phyloP scores from a whole-genome alignment of 2,888 invertebrate species.

The Lampropteryx suffumata region DNA sequence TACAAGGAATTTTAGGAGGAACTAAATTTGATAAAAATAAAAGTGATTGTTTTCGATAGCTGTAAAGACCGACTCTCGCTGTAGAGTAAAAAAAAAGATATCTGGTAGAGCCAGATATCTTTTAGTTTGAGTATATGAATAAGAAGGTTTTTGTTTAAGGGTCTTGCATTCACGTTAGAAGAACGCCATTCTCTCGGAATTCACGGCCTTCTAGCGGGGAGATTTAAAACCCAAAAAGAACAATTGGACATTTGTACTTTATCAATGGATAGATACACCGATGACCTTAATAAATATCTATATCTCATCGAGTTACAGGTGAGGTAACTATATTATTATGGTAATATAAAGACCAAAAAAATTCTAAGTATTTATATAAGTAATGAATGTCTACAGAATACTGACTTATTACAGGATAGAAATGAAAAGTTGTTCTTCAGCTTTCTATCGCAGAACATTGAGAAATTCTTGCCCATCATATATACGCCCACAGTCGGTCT shows the following conservation, averaged over 20 bases:
- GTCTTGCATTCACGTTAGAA: constrained; percentile 96
- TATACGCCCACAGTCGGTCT: constrained; percentile 99
- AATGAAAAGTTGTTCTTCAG: constrained; percentile 98
- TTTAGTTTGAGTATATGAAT: no score
- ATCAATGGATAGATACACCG: constrained; percentile 94
- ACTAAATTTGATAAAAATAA: no score
- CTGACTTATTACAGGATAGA: constrained; percentile 87
- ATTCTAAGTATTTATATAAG: no score
- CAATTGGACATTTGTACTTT: constrained; percentile 95
- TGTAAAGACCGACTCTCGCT: no score
- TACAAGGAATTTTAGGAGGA: no score
- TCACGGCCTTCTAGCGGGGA: constrained; percentile 97
- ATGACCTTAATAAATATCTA: constrained; percentile 97
- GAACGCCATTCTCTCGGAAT: constrained; percentile 98
- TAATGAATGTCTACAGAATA: no score
- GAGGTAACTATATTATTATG: constrained; percentile 25
- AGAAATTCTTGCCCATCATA: constrained; percentile 97
- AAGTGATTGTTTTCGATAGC: no score
- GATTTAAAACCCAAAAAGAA: constrained; percentile 96
- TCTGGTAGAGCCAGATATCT: no score
- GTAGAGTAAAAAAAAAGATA: no score
- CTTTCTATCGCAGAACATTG: constrained; percentile 94
- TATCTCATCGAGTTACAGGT: constrained; percentile 95
- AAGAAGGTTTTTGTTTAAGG: constrained; percentile 77
- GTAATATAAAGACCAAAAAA: no score